Evolutionary conservation across 1,140 invertebrate species (phyloP), one percentile per base, ranked within the genome.

Genomic region (Brachionus asplanchnoidis): DNA sequence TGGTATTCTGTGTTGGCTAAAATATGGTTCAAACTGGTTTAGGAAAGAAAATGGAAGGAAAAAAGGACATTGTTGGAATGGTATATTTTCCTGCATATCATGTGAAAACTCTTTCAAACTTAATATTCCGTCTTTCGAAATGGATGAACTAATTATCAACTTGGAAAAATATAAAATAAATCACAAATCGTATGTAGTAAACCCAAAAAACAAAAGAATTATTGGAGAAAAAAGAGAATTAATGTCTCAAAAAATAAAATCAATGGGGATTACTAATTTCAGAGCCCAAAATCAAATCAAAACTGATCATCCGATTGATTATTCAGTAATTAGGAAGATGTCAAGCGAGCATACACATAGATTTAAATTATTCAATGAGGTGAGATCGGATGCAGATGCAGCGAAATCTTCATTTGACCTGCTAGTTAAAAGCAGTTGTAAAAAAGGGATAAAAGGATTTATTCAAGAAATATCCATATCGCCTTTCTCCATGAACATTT

Each of bases 191-290:
- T 68, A 8, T 36, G 65, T 68, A 28, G 23, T 68, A 36, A 36
- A 68, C 23, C 65, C 65, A 2, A 68, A 68, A 68, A 68, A 68
- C 65, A 56, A 56, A 56, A 28, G 65, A 28, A 73, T 73, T 73
- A 73, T 17, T 20, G 68, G 68, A 40, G 68, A 73, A 73, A 73
- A 73, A 73, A 73, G 68, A 73, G 36, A 73, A n/a, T 20, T 40
- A 40, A 40, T 73, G 36, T 32, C 28, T 42, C 36, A 73, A 36
- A 36, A 73, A 40, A 73, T 73, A 17, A 40, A 40, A 40, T 36
- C 68, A 6, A 73, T 28, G 32, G 66, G 66, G 28, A 70, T 42
- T 40, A 20, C 68, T 40, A 40, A 40, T n/a, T 73, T 73, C 36
- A 12, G 68, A 40, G 36, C 36, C 28, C 28, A 73, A 73, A 73